Conservation (phyloP, 2,888 invertebrate species). For the Pedicia rivosa region DNA sequence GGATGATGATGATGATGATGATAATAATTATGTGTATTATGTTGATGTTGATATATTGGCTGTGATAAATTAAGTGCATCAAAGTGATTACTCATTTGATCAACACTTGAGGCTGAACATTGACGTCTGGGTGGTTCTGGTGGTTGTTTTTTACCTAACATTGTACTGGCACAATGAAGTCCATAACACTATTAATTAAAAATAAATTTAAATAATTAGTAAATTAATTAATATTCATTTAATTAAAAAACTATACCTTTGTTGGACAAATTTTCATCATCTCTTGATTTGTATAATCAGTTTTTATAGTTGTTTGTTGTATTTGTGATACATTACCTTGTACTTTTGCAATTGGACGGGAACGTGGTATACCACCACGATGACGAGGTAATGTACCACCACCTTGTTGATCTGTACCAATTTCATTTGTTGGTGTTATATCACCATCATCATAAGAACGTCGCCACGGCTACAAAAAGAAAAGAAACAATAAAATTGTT, state of each 20-base stretch:
- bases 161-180: slow-evolving; percentile 49
- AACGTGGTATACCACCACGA: slow-evolving; percentile 26
- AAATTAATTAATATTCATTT: no score
- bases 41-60: slow-evolving; percentile 10
- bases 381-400: slow-evolving; percentile 80
- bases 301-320: not conserved
- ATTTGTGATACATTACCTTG: slow-evolving; percentile 1
- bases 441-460: slow-evolving; percentile 81
- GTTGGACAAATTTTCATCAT: no score
- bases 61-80: slow-evolving; percentile 14
- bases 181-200: no score
- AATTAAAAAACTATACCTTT: no score
- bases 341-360: slow-evolving; percentile 7
- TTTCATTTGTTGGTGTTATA: slow-evolving; percentile 76
- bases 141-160: slow-evolving; percentile 60
- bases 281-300: no score
- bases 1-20: slow-evolving; percentile 17
- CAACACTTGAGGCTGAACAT: slow-evolving; percentile 9
- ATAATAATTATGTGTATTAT: slow-evolving; percentile 6
- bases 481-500: no score
- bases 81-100: slow-evolving; percentile 13
- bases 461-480: slow-evolving; percentile 38
- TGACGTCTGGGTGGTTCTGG: slow-evolving; percentile 69
- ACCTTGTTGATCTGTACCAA: slow-evolving; percentile 37
- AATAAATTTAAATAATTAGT: no score